These are phyloP conservation scores for Cavia aperea DNA, from an alignment of 2,113 vertebrate species.

Conservation along the genomic window DNA sequence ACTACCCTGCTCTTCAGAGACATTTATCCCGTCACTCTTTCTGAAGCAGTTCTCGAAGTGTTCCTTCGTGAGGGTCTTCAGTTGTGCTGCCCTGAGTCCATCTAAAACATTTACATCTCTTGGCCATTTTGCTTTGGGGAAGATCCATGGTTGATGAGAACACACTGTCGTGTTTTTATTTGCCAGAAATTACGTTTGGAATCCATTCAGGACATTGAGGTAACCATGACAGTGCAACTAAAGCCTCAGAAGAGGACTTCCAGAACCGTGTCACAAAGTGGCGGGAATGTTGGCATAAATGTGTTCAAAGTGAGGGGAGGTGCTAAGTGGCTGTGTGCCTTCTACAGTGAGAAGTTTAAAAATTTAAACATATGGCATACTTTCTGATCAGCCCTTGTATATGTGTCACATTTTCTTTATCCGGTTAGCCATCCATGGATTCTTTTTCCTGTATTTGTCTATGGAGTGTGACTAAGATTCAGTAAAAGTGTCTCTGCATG, in stretches of 20 bases:
- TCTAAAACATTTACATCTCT: neutral
- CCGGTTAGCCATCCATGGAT: no score
- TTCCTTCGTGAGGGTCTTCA: neutral
- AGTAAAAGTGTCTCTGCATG: neutral
- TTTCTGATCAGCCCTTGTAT: neutral
- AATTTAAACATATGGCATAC: neutral
- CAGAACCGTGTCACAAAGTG: neutral
- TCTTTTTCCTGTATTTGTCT: neutral
- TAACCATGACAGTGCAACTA: neutral
- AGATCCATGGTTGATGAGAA: neutral
- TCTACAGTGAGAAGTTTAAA: neutral
- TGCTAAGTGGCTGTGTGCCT: neutral
- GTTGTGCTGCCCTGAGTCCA: neutral
- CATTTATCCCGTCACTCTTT: neutral
- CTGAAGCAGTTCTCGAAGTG: neutral
- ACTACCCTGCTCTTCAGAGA: neutral
- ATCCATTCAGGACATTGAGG: neutral
- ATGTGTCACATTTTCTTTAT: neutral
- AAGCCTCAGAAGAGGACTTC: neutral
- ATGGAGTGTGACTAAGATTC: neutral
- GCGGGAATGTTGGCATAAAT: neutral
- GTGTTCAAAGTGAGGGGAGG: neutral
- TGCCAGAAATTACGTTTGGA: neutral
- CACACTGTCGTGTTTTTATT: neutral
- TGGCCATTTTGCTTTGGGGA: neutral